These are phyloP conservation scores for Pharmacophagus antenor DNA, from an alignment of 2,888 invertebrate species.

Conservation along the genomic window DNA sequence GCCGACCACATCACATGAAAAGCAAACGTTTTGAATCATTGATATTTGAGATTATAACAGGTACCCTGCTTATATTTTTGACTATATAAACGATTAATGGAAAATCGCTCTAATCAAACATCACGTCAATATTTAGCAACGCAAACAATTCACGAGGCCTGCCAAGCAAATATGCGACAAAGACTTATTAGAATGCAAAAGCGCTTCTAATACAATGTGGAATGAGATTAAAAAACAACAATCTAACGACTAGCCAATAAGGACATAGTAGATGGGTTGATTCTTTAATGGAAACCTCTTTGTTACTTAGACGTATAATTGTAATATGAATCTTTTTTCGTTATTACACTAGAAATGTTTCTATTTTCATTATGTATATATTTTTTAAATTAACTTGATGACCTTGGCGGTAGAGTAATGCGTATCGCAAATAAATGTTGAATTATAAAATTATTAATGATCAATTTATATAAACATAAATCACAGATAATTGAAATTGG, in stretches of 20 bases:
- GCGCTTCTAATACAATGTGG: conserved; percentile 10
- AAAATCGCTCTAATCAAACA: neutral
- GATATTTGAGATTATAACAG: too few relatives aligned
- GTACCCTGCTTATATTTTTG: too few relatives aligned
- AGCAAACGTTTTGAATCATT: too few relatives aligned
- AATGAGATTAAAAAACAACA: conserved; percentile 24
- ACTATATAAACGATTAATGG: neutral
- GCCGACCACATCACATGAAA: too few relatives aligned
- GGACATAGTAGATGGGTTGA: conserved; percentile 7
- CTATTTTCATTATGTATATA: neutral
- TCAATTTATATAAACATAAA: neutral
- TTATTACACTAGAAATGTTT: neutral
- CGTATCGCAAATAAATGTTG: neutral
- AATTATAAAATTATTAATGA: neutral
- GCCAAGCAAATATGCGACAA: conserved; percentile 13
- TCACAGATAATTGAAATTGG: neutral
- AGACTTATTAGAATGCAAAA: conserved; percentile 26
- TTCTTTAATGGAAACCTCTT: neutral
- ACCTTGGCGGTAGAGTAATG: neutral
- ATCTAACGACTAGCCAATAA: conserved; percentile 24
- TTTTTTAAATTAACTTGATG: neutral
- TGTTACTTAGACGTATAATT: conserved; percentile 20
- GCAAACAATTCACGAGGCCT: conserved; percentile 2
- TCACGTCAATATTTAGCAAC: conserved; percentile 2
- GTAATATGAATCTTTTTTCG: conserved; percentile 2